Conservation (phyloP, 2,113 vertebrate species). For the Seriola aureovittata region DNA sequence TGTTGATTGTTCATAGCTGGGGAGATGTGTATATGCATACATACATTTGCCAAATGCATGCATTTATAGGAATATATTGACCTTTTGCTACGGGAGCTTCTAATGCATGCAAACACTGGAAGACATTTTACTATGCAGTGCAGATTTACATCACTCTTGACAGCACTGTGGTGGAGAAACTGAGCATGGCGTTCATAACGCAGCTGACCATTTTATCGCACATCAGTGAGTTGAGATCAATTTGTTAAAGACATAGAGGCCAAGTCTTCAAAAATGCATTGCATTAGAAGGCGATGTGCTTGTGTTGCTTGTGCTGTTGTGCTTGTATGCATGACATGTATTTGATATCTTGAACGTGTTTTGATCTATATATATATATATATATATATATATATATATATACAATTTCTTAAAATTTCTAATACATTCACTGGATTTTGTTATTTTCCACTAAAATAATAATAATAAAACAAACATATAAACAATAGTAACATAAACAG, state of each 20-base stretch:
- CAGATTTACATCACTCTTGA: constrained; percentile 50
- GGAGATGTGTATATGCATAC: constrained; percentile 11
- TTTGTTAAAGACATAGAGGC: constrained; percentile 36
- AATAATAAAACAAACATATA: too few relatives aligned
- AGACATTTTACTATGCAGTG: constrained; percentile 15
- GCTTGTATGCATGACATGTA: neutral
- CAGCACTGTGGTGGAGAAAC: constrained; percentile 41
- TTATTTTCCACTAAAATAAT: too few relatives aligned
- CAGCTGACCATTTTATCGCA: constrained; percentile 46
- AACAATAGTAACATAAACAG: too few relatives aligned
- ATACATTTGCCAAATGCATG: constrained; percentile 34
- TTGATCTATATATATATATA: too few relatives aligned
- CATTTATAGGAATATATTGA: constrained; percentile 59
- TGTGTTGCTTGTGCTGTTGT: neutral
- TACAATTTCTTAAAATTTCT: too few relatives aligned
- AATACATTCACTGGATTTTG: too few relatives aligned
- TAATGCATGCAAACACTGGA: constrained; percentile 49
- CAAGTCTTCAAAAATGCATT: constrained; percentile 10
- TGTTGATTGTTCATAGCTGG: neutral
- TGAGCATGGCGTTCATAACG: constrained; percentile 46
- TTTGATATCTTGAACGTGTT: too few relatives aligned
- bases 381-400: too few relatives aligned
- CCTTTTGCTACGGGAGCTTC: constrained; percentile 57
- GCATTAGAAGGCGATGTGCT: neutral
- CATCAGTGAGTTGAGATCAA: constrained; percentile 39